Evolutionary conservation across 1,140 invertebrate species (phyloP), one percentile per base, ranked within the genome.

Genomic region (Euura lappo): DNA sequence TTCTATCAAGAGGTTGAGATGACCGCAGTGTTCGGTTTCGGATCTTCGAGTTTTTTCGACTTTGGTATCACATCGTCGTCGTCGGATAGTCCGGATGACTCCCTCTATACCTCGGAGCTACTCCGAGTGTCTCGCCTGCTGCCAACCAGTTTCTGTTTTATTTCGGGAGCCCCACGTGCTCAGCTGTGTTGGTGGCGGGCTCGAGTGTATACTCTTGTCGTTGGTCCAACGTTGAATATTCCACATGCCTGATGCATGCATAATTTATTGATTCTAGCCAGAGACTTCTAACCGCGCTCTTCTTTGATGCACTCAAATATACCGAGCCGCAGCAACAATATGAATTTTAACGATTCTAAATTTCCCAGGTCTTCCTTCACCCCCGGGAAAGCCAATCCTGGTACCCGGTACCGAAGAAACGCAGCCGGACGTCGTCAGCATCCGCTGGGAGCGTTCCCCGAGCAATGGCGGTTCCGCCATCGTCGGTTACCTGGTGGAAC

Each of bases 401-500:
- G 90, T 93, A 67, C 90, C 93, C 6, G 89, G 89, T n/a, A 86
- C 89, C 70, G 89, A 90, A 28, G 91, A 92, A 43, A 89, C 93
- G 45, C 93, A 94, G 78, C 93, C 95, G 11, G 93, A 95, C 82
- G 93, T 96, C n/a, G 93, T 97, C 2, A 94, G 94, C 43, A 90
- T 99, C 70, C 90, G 93, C 75, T 98, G 97, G 97, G 90, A 92
- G 72, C 90, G 93, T 47, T 95, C 97, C 46, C 84, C 88, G 47
- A 91, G 91, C 79, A 95, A 97, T 88, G 97, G 97, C 45, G 97
- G 97, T 43, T 94, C 96, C 6, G 94, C 95, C 8, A 93, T 99
- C 76, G 93, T 92, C 70, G 96, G 94, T 3, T 96, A 95, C 77
- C 86, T 94, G 65, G 93, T 96, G 44, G 94, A 96, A 84, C 94